phyloP scores from a whole-genome alignment of 1,140 invertebrate genomes.

The Drosophila carrolli region DNA sequence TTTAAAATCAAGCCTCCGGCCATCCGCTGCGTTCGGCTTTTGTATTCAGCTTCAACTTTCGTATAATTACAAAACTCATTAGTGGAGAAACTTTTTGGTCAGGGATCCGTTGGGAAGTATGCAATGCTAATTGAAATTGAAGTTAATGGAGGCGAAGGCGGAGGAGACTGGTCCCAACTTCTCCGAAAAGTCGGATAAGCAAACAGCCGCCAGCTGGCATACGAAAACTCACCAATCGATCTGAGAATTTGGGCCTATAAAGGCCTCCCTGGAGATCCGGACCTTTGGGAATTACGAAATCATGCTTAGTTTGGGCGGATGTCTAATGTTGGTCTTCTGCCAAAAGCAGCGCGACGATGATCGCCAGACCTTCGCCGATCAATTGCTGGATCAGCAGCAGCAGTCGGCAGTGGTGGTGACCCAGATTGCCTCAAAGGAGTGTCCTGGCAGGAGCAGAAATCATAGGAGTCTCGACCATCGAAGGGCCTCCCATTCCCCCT shows the following conservation, averaged over 20 bases:
- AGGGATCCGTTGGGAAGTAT: constrained; percentile 34
- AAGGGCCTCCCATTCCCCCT: constrained; percentile 52
- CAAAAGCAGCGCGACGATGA: constrained; percentile 30
- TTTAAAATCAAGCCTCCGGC: constrained; percentile 10
- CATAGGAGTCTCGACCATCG: not conserved
- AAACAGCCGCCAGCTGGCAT: constrained; percentile 7
- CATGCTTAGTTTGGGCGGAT: constrained; percentile 46
- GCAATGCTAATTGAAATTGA: constrained; percentile 69
- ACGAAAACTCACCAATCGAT: not conserved
- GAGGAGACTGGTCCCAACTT: constrained; percentile 9
- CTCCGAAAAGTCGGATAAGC: constrained; percentile 8
- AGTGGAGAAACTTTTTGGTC: constrained; percentile 33
- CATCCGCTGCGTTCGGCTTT: constrained; percentile 29
- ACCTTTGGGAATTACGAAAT: not conserved
- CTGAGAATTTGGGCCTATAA: constrained; percentile 3
- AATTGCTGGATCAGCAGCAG: constrained; percentile 25
- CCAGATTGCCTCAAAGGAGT: not conserved
- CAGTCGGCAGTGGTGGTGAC: not conserved
- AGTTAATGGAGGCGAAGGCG: constrained; percentile 1
- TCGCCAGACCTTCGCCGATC: constrained; percentile 35
- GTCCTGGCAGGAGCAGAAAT: not conserved
- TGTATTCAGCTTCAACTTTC: constrained; percentile 64
- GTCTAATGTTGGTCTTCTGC: constrained; percentile 37
- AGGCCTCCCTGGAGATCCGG: not conserved
- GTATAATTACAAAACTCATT: constrained; percentile 75